A percentile compares a stretch with the other conserved stretches of the same genome.
Conservation (phyloP, 2,113 vertebrate genomes). For the Coptodon rendalli region DNA sequence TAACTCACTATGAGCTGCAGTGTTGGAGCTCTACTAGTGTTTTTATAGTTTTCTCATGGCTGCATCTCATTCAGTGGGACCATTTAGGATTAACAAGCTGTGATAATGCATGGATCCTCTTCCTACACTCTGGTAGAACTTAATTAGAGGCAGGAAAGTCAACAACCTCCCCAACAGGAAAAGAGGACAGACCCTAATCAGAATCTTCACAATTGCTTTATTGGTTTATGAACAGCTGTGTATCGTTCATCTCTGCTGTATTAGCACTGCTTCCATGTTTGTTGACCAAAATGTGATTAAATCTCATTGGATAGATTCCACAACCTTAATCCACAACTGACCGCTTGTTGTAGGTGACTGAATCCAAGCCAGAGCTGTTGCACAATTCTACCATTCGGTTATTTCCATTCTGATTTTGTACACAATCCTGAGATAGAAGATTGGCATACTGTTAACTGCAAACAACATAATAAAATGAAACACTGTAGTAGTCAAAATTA, state of each 20-base stretch:
- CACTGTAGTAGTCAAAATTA: background rate
- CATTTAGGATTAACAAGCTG: background rate
- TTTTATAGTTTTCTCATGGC: background rate
- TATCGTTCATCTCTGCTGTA: background rate
- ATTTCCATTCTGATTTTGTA: background rate
- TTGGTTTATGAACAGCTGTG: constrained; percentile 3
- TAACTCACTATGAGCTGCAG: constrained; percentile 7
- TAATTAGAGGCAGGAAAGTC: background rate
- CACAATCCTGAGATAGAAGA: background rate
- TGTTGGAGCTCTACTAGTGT: background rate
- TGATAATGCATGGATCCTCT: background rate
- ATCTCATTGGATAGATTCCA: background rate
- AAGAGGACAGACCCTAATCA: background rate
- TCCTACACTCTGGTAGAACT: background rate
- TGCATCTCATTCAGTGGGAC: background rate
- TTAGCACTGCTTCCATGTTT: background rate
- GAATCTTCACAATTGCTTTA: background rate
- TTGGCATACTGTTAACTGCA: background rate
- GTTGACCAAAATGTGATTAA: constrained; percentile 18
- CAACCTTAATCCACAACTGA: constrained; percentile 13
- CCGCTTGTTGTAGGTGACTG: background rate
- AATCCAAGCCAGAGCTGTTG: background rate
- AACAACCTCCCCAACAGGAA: background rate
- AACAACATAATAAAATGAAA: background rate
- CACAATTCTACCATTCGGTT: background rate